Base-by-base conservation (phyloP, 2,888 invertebrate genomes). In the Pterobdella sp. region DNA sequence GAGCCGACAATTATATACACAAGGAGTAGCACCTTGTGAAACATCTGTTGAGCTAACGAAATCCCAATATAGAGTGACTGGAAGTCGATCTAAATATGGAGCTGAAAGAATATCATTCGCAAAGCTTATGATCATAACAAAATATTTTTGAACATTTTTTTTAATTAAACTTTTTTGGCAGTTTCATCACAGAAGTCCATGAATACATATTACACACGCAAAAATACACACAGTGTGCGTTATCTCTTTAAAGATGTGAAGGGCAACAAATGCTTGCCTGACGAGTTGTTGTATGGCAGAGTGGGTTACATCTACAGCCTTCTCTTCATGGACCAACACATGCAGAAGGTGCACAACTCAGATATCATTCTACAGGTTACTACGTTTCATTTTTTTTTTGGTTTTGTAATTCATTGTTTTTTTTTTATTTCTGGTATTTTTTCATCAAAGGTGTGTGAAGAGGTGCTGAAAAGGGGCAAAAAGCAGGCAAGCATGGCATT, bases 241-340 rank as follows among this genome's bases (percentile, higher is more conserved):
- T 81, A 85, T 22, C 80, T 90, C 74, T 84, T 86, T 73, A 83
- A 86, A 69, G 83, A 87, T 77, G 86, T 89, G 70, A 81, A 88
- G 77, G 79, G 86, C 76, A 81, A 86, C 76, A 74, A 75, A 0
- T 79, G 77, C 1, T 66, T 88, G 70, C 89, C 92, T 0, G 90
- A 93, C 86, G 94, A 94, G 84, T 83, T 92, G 73, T 85, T 94
- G 49, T 93, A 91, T 86, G 94, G 94, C 3, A 87, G 91, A 80
- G 88, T 88, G 77, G 94, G 94, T 31, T 93, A 91, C 82, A 85
- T 94, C 22, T 91, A 87, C 84, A 86, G 91, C 1, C 85, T 93
- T 69, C 84, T 92, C 10, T 91, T 89, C 85, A 87, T 92, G 0
- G 89, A 89, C 80, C 87, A 88, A 80, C 82, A 89, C 80, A 84